Percentiles rank a stretch among this genome's conserved stretches.
Evolutionary conservation across 2,113 vertebrate genomes (phyloP).

Genomic region (Nyctereutes procyonoides): DNA sequence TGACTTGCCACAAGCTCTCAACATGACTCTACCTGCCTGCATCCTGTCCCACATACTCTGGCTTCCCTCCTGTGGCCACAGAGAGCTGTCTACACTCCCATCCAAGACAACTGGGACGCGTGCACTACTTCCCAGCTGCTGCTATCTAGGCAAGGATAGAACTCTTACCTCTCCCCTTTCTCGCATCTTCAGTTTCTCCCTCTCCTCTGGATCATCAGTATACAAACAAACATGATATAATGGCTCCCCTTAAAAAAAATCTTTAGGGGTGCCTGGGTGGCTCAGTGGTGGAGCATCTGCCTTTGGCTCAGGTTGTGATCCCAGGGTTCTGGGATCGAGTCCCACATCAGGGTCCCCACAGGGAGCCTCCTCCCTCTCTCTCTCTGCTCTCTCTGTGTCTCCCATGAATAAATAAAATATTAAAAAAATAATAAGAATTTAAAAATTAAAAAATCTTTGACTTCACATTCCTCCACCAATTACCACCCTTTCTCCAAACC

Average conservation of each 20-base stretch:
- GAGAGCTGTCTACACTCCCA: neutral
- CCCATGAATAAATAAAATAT: no score
- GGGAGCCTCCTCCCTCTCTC: no score
- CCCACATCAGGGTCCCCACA: no score
- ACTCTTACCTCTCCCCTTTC: neutral
- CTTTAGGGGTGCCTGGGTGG: no score
- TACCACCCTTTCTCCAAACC: neutral
- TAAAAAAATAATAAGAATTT: no score
- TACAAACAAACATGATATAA: neutral
- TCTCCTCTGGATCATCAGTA: neutral
- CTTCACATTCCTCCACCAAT: neutral
- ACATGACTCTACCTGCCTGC: neutral
- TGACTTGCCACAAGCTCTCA: neutral
- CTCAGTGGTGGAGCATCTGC: no score
- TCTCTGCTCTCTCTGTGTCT: no score
- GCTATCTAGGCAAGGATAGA: neutral
- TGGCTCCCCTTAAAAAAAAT: neutral
- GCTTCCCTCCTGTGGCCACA: neutral
- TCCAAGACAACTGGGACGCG: rapidly evolving
- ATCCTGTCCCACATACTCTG: neutral
- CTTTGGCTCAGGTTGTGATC: no score
- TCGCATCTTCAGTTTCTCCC: neutral
- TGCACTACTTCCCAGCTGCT: neutral
- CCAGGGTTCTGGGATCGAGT: no score
- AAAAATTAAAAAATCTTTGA: neutral